These are phyloP conservation scores for Boloria euphrosyne DNA, from an alignment of 2,888 invertebrate species.

Conservation along the genomic window DNA sequence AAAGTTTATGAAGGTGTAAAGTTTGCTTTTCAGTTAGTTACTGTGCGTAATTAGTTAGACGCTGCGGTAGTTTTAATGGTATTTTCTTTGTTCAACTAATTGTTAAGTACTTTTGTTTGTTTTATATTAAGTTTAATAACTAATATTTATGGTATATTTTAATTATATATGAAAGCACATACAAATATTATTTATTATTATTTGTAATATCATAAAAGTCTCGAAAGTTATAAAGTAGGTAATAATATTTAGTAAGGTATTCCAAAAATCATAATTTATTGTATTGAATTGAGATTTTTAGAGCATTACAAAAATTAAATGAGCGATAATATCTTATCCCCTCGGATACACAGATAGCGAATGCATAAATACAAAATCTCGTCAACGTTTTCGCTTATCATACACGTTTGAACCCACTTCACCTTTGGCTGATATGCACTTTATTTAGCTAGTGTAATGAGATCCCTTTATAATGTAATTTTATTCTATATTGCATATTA, in stretches of 20 bases:
- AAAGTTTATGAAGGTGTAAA: conserved; percentile 49
- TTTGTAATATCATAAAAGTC: not conserved
- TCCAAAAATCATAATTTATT: no score
- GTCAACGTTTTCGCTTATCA: conserved; percentile 61
- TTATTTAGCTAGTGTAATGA: conserved; percentile 6
- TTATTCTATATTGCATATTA: conserved; percentile 11
- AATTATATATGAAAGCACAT: not conserved
- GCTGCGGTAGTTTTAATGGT: conserved; percentile 58
- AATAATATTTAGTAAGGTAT: no score
- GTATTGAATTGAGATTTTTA: no score
- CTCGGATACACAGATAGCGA: conserved; percentile 56
- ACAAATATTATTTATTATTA: conserved; percentile 24
- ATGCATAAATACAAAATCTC: conserved; percentile 54
- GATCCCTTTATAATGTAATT: conserved; percentile 8
- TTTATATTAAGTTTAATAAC: conserved; percentile 24
- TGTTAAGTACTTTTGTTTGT: conserved; percentile 51
- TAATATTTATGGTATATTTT: not conserved
- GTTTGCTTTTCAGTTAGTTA: conserved; percentile 59
- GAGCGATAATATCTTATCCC: conserved; percentile 41
- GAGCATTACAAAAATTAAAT: not conserved
- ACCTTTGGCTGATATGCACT: conserved; percentile 59
- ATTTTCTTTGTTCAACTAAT: conserved; percentile 60
- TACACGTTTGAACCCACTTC: conserved; percentile 57
- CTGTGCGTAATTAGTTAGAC: conserved; percentile 57
- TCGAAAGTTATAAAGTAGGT: no score